Evolutionary conservation across 2,888 invertebrate species (phyloP).

Genomic region (Caenorhabditis sp.): DNA sequence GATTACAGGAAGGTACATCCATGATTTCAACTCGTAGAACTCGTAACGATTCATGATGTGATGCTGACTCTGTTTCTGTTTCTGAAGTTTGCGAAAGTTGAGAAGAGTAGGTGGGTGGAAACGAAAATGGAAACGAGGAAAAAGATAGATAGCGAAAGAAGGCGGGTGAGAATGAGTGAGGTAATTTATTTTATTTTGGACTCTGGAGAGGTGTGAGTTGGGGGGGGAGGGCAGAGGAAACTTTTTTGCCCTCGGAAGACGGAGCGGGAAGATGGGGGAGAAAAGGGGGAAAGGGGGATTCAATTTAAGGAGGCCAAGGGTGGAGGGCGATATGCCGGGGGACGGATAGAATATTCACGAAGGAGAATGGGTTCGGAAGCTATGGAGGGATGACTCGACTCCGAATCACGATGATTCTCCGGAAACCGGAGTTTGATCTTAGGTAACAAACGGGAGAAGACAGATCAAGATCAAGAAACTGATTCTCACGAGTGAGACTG

Average conservation of each 20-base stretch:
- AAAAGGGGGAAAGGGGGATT: constrained; percentile 20
- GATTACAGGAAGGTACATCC: constrained; percentile 56
- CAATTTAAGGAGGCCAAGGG: constrained; percentile 49
- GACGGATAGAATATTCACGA: constrained; percentile 36
- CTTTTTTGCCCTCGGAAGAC: constrained; percentile 46
- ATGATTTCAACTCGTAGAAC: constrained; percentile 61
- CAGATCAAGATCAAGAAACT: constrained; percentile 6
- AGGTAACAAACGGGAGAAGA: too few relatives aligned
- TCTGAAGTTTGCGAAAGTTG: constrained; percentile 21
- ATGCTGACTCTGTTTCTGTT: too few relatives aligned
- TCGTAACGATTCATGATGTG: constrained; percentile 57
- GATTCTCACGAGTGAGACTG: too few relatives aligned
- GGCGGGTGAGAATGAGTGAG: constrained; percentile 9
- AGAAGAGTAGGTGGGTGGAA: constrained; percentile 36
- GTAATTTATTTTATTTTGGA: constrained; percentile 56
- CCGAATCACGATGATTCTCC: too few relatives aligned
- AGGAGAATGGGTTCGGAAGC: constrained; percentile 12
- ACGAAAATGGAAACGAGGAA: constrained; percentile 36
- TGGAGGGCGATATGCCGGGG: too few relatives aligned
- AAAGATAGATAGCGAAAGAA: neutral
- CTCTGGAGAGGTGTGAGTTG: constrained; percentile 35
- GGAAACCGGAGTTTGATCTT: too few relatives aligned
- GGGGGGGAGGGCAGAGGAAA: too few relatives aligned
- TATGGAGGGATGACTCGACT: too few relatives aligned
- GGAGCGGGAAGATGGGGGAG: constrained; percentile 16